These are phyloP conservation scores for Liopterus haemorrhoidalis DNA, from an alignment of 2,888 invertebrate species.

Conservation along the genomic window DNA sequence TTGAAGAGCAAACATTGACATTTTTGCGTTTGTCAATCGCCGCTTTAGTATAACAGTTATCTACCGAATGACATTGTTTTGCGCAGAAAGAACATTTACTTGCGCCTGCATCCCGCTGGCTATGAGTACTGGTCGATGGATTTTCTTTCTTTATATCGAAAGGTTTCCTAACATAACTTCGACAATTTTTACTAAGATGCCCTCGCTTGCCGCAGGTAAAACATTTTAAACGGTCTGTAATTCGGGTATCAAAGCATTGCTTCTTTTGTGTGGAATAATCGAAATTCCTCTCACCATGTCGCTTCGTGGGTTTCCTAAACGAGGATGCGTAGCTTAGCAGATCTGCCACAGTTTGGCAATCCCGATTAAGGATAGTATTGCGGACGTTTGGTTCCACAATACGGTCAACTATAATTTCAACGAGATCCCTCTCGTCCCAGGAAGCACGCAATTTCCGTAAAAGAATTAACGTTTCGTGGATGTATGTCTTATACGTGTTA, in stretches of 20 bases:
- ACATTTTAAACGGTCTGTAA: too few species aligned
- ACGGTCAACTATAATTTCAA: not conserved
- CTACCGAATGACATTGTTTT: not conserved
- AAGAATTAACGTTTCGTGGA: slow-evolving; percentile 2
- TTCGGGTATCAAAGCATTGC: too few species aligned
- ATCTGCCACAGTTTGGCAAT: slow-evolving; percentile 7
- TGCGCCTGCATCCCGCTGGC: too few species aligned
- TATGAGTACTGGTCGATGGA: not conserved
- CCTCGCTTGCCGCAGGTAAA: slow-evolving; percentile 1
- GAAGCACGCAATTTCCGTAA: slow-evolving; percentile 6
- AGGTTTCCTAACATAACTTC: too few species aligned
- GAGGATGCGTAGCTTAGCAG: slow-evolving; percentile 3
- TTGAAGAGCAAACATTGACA: too few species aligned
- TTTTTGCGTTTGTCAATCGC: too few species aligned
- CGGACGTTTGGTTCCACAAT: slow-evolving; percentile 5
- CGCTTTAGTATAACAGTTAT: slow-evolving; percentile 2
- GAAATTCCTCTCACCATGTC: not conserved
- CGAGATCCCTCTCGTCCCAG: slow-evolving; percentile 6
- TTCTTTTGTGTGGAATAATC: not conserved
- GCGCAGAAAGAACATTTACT: slow-evolving; percentile 1
- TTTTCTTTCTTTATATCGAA: too few species aligned
- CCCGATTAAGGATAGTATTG: slow-evolving; percentile 4
- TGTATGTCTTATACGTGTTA: slow-evolving; percentile 6
- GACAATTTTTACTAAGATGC: not conserved
- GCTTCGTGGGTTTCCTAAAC: not conserved